Percentiles rank a stretch among this genome's conserved stretches.
These are phyloP conservation scores for Mythimna pallens DNA, from an alignment of 2,888 invertebrate genomes.

Conservation along the genomic window DNA sequence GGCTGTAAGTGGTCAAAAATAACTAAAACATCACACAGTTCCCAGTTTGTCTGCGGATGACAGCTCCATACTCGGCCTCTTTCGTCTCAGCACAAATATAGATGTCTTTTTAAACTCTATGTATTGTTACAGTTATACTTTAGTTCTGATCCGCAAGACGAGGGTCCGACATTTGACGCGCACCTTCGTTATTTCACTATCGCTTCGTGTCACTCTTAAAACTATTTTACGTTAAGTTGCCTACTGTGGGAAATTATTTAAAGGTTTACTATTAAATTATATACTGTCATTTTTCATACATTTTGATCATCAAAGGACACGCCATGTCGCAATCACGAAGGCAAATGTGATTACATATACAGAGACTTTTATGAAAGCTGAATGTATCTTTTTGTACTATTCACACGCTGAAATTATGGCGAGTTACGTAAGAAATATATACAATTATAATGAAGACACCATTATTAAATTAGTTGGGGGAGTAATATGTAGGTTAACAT, in stretches of 20 bases:
- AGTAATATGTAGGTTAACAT: too few relatives aligned
- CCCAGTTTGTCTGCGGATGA: constrained; percentile 1
- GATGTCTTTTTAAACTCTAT: constrained; percentile 15
- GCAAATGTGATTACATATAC: too few relatives aligned
- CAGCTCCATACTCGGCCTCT: not conserved
- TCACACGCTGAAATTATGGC: not conserved
- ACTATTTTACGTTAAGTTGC: constrained; percentile 11
- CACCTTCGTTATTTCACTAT: constrained; percentile 49
- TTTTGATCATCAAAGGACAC: not conserved
- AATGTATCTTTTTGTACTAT: not conserved
- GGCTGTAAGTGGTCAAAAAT: not conserved
- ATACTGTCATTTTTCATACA: not conserved
- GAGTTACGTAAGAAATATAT: not conserved
- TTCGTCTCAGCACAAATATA: constrained; percentile 8
- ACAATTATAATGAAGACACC: too few relatives aligned
- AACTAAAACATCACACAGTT: not conserved
- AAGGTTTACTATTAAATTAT: not conserved
- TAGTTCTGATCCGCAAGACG: constrained; percentile 37
- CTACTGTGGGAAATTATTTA: not conserved
- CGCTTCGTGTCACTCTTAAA: constrained; percentile 24
- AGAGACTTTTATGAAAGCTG: not conserved
- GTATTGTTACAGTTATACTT: not conserved
- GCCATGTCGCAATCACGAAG: not conserved
- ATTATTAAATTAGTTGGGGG: too few relatives aligned
- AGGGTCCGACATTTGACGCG: constrained; percentile 63